phyloP scores from a whole-genome alignment of 2,797 vertebrate genomes.

The Takifugu rubripes region DNA sequence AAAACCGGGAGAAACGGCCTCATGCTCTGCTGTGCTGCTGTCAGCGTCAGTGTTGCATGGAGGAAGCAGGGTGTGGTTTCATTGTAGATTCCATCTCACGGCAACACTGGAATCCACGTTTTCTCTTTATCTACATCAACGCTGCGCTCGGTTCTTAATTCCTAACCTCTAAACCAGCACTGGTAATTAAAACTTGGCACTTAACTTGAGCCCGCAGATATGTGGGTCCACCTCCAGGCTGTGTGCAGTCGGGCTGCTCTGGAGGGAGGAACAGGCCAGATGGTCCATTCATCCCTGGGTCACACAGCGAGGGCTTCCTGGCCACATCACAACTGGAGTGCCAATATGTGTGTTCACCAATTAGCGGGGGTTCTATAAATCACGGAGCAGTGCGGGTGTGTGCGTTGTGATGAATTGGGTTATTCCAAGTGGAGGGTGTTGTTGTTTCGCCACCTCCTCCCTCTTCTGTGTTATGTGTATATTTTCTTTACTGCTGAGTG shows the following conservation, averaged over 20 bases:
- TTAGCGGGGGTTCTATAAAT: conserved; percentile 45
- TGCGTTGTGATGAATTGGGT: conserved; percentile 62
- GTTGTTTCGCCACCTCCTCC: conserved; percentile 19
- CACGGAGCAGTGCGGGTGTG: conserved; percentile 22
- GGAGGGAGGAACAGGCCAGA: conserved; percentile 62
- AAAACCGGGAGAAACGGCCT: neutral
- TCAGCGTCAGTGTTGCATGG: neutral
- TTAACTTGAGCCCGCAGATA: conserved; percentile 42
- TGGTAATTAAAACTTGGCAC: conserved; percentile 58
- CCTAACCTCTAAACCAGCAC: conserved; percentile 48
- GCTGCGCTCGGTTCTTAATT: conserved; percentile 18
- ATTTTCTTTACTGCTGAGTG: conserved; percentile 63
- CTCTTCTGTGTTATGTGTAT: conserved; percentile 25
- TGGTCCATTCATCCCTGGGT: conserved; percentile 62
- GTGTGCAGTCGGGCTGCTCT: conserved; percentile 53
- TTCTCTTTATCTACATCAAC: conserved; percentile 16
- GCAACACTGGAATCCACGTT: neutral
- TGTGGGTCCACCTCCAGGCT: conserved; percentile 56
- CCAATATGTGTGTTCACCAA: conserved; percentile 51
- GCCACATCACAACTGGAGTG: conserved; percentile 63
- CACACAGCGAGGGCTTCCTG: conserved; percentile 39
- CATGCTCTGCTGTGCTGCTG: neutral
- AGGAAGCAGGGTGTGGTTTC: conserved; percentile 22
- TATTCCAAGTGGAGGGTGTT: conserved; percentile 44
- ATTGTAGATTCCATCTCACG: neutral